Evolutionary conservation across 92 coral and sea anemone genomes (phyloP).

Genomic region (Umimayanthus chanpuru): DNA sequence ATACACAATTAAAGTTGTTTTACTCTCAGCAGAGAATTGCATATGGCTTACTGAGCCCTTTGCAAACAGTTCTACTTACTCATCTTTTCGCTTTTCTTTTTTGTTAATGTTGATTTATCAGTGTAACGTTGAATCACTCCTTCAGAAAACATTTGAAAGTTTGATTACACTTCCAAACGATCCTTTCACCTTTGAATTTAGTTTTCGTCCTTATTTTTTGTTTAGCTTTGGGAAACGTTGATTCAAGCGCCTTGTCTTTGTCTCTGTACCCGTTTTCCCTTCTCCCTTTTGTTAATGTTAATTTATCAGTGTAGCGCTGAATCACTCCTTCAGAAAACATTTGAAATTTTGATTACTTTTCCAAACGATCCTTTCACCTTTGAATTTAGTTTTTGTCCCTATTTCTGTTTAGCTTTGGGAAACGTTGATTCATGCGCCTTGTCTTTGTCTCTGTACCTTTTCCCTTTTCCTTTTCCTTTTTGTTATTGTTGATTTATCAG

Average conservation of each 20-base stretch:
- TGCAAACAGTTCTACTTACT: not conserved
- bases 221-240: not conserved
- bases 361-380: not conserved
- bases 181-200: not conserved
- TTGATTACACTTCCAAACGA: not conserved
- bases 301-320: not conserved
- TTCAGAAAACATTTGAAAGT: not conserved
- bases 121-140: not conserved
- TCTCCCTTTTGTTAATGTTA: not conserved
- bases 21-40: not conserved
- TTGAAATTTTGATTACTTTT: not conserved
- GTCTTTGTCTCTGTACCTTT: not conserved
- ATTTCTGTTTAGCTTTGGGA: not conserved
- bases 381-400: not conserved
- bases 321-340: not conserved
- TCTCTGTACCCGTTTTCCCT: not conserved
- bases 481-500: not conserved
- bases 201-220: not conserved
- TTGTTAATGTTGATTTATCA: not conserved
- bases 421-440: not conserved
- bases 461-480: not conserved
- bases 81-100: not conserved
- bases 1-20: not conserved
- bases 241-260: not conserved
- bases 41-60: too few species aligned